Evolutionary conservation across 2,888 invertebrate species (phyloP), one percentile per base, ranked within the genome.

Genomic region (Plagiodera versicolora): DNA sequence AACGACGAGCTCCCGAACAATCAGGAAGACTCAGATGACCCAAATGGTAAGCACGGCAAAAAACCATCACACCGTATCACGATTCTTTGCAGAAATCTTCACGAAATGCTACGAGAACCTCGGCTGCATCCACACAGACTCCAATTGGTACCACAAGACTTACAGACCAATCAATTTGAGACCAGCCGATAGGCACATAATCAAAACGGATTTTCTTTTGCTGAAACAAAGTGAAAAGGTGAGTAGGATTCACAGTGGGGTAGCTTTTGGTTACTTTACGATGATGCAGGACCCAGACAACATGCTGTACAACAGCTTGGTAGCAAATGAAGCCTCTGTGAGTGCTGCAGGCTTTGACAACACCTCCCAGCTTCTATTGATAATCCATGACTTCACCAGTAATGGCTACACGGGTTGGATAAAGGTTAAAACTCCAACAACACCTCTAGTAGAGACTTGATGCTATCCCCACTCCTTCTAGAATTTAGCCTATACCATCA

Each of bases 351-450:
- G 77, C 55, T 77, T 70, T 69, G 67, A 68, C 20, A 67, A 66
- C 24, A 66, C 71, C 3, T 64, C 66, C 4, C 67, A 72, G 53
- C 65, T 74, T 1, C 74, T 76, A 62, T 68, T 81, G 24, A 64
- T 81, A 24, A 77, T 82, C 44, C 81, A 81, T 62, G 81, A 81
- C 72, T 82, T 82, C 64, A 81, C 81, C 11, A 77, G 79, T 53
- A 79, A 77, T 58, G 81, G 81, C 11, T 77, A 78, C 56, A 75
- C 80, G 0, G 81, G 80, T 17, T 81, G 81, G 81, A 74, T 81
- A 28, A 79, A 79, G 72, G 80, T 79, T 63, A 58, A 44, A 19
- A 24, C 16, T 9, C 20, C 28, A 53, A 6, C 30, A 14, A 30
- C 16, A 9, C 24, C 24, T 6, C 6, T 3, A 24, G 24, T 5